Percentiles rank a stretch among this genome's conserved stretches.
Evolutionary conservation across 64 coral and sea anemone genomes (phyloP).

Genomic region (Platygyra sinensis): DNA sequence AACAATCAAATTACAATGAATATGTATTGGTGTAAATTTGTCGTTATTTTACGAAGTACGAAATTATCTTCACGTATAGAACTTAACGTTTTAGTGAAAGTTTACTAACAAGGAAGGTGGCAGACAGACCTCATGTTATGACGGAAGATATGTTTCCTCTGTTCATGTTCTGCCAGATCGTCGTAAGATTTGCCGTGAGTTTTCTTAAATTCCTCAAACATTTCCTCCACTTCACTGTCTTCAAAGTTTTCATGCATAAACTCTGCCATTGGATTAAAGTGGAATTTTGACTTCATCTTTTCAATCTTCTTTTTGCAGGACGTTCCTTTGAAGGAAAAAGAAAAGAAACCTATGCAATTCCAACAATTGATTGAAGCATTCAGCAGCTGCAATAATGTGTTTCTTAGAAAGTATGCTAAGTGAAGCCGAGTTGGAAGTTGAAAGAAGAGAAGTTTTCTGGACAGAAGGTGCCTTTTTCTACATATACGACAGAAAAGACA

Average conservation of each 20-base stretch:
- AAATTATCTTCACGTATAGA: no score
- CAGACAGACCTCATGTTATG: conserved; percentile 93
- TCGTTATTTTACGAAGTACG: no score
- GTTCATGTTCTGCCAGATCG: conserved; percentile 72
- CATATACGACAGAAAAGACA: no score
- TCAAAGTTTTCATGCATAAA: conserved; percentile 98
- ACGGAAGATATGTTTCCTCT: conserved; percentile 90
- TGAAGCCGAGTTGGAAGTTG: no score
- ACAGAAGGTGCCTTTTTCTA: no score
- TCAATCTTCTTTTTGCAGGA: conserved; percentile 66
- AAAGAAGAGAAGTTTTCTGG: no score
- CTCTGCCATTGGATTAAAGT: conserved; percentile 97
- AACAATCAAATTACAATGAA: no score
- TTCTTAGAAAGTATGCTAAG: no score
- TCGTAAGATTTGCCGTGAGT: conserved; percentile 72
- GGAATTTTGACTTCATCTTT: conserved; percentile 82
- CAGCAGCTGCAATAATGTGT: no score
- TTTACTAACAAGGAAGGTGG: neutral
- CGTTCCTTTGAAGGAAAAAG: conserved; percentile 34
- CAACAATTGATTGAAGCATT: no score
- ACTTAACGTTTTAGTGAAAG: no score
- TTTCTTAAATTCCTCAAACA: conserved; percentile 89
- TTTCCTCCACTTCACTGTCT: conserved; percentile 74
- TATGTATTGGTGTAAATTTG: no score
- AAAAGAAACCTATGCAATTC: neutral